Percentiles rank a stretch among this genome's conserved stretches.
Evolutionary conservation across 2,113 vertebrate species (phyloP).

Genomic region (Rhinolophus ferrumequinum): DNA sequence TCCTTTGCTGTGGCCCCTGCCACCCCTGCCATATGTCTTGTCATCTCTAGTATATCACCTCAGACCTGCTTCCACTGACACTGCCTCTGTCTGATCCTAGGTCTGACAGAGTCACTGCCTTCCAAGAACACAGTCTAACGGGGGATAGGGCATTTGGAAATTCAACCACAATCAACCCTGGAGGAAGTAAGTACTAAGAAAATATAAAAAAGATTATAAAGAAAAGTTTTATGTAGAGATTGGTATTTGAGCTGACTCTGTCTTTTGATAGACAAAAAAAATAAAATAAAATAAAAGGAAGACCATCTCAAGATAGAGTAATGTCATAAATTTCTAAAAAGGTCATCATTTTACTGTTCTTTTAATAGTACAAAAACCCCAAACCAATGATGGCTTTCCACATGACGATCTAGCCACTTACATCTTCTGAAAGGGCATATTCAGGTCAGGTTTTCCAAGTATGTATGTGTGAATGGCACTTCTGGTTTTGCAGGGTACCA

Average conservation of each 20-base stretch:
- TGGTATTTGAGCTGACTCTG: neutral
- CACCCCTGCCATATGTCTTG: neutral
- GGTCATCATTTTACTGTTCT: conserved; percentile 4
- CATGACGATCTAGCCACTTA: neutral
- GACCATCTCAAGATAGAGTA: neutral
- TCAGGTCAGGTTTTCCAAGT: conserved; percentile 3
- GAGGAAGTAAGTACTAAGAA: neutral
- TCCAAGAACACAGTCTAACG: neutral
- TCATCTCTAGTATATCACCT: neutral
- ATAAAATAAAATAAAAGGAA: conserved; percentile 44
- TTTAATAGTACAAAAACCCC: neutral
- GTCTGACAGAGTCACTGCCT: neutral
- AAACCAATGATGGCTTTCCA: conserved; percentile 18
- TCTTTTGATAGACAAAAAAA: conserved; percentile 26
- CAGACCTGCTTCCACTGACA: neutral
- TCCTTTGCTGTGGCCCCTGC: neutral
- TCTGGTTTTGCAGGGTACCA: neutral
- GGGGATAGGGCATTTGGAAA: neutral
- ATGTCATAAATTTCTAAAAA: neutral
- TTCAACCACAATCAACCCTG: neutral
- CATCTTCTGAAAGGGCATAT: neutral
- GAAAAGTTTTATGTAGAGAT: neutral
- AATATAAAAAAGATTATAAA: neutral
- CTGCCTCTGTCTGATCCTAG: neutral
- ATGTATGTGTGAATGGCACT: neutral